Evolutionary conservation across 2,888 invertebrate genomes (phyloP).

Genomic region (Amblyteles armatorius): DNA sequence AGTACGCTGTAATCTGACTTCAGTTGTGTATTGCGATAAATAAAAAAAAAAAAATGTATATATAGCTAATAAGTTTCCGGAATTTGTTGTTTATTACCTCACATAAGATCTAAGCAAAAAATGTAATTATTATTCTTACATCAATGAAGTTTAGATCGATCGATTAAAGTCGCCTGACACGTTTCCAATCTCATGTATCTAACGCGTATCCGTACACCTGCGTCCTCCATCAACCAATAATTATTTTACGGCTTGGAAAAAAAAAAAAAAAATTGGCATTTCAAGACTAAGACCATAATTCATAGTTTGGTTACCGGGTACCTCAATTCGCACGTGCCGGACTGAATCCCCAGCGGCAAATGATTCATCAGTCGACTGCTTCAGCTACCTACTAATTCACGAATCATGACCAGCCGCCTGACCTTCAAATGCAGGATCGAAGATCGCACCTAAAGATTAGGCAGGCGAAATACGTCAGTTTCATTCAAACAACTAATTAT

Average conservation of each 20-base stretch:
- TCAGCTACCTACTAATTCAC: not conserved
- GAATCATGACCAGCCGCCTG: not conserved
- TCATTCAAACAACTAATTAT: not conserved
- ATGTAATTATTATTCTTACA: too few species aligned
- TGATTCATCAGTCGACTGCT: not conserved
- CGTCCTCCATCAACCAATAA: not conserved
- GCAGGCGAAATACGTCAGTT: not conserved
- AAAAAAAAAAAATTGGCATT: not conserved
- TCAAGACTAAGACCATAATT: not conserved
- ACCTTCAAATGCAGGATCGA: not conserved
- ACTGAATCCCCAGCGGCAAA: not conserved
- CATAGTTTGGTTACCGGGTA: not conserved
- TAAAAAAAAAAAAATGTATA: too few species aligned
- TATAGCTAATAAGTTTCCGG: not conserved
- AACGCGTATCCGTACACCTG: not conserved
- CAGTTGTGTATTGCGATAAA: not conserved
- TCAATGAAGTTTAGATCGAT: too few species aligned
- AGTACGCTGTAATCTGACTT: not conserved
- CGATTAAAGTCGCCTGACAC: not conserved
- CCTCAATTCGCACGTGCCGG: not conserved
- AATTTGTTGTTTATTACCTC: not conserved
- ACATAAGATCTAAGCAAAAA: too few species aligned
- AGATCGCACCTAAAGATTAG: not conserved
- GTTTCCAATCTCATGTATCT: not conserved
- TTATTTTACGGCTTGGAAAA: not conserved